phyloP scores from a whole-genome alignment of 1,140 invertebrate genomes.

The Drosophila ananassae region DNA sequence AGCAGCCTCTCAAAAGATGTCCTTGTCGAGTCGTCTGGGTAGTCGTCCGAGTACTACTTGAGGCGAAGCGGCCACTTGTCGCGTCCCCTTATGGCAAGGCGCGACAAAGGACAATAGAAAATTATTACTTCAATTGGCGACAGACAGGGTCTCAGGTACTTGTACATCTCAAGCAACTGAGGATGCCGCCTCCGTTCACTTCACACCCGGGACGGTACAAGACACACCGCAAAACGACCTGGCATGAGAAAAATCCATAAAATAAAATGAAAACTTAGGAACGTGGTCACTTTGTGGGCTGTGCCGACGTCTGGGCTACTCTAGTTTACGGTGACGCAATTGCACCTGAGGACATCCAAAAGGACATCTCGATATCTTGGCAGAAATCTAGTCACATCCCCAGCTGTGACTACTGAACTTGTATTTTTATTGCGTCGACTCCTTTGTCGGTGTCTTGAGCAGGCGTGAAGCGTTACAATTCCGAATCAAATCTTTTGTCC shows the following conservation, averaged over 20 bases:
- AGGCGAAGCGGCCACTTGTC: constrained; percentile 63
- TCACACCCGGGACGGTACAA: constrained; percentile 45
- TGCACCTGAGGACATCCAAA: constrained; percentile 62
- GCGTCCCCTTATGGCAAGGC: constrained; percentile 42
- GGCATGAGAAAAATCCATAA: neutral
- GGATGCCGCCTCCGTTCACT: constrained; percentile 56
- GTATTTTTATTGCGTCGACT: neutral
- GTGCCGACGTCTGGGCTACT: constrained; percentile 23
- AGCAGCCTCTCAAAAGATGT: constrained; percentile 46
- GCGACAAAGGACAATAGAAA: constrained; percentile 66
- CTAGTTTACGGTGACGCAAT: constrained; percentile 63
- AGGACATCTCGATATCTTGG: neutral
- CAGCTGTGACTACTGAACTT: constrained; percentile 43
- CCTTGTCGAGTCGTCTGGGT: constrained; percentile 38
- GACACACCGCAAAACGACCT: constrained; percentile 52
- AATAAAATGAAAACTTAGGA: constrained; percentile 4
- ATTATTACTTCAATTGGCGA: constrained; percentile 81
- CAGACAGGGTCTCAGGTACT: constrained; percentile 31
- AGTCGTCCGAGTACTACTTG: constrained; percentile 56
- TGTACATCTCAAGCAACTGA: constrained; percentile 56
- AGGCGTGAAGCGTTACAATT: constrained; percentile 75
- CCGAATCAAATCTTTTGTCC: constrained; percentile 45
- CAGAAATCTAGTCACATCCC: constrained; percentile 9
- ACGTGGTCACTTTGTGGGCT: constrained; percentile 49
- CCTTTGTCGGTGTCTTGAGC: constrained; percentile 58